Conservation (phyloP, 2,113 vertebrate genomes). For the Macaca nemestrina region DNA sequence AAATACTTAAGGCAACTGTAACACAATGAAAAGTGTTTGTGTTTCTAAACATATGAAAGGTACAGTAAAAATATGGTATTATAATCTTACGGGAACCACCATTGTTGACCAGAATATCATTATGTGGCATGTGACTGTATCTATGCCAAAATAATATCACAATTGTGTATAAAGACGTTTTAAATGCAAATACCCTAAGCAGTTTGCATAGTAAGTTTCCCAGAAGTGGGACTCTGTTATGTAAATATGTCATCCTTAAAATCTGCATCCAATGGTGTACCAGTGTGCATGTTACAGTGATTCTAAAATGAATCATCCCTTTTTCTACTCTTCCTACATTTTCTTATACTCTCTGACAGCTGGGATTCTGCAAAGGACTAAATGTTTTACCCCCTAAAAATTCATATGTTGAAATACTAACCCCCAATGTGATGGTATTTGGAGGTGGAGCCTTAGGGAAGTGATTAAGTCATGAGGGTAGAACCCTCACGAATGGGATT, state of each 20-base stretch:
- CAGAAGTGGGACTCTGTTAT: background rate
- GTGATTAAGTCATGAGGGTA: rapidly evolving
- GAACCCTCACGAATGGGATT: background rate
- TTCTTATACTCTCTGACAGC: background rate
- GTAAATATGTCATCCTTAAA: background rate
- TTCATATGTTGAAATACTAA: background rate
- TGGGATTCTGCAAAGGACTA: background rate
- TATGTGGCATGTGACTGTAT: background rate
- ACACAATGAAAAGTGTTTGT: background rate
- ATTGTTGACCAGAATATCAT: background rate
- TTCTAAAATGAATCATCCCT: background rate
- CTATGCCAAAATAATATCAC: background rate
- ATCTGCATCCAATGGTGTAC: background rate
- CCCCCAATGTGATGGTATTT: background rate
- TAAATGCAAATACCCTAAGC: background rate
- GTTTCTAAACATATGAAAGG: background rate
- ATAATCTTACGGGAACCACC: background rate
- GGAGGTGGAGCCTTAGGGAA: background rate
- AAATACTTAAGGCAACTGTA: background rate
- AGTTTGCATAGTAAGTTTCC: background rate
- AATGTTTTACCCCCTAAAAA: too few relatives aligned
- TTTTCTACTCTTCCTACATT: background rate
- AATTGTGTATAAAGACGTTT: background rate
- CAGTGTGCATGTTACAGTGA: rapidly evolving
- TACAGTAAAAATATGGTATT: background rate